Base-by-base conservation (phyloP, 2,113 vertebrate species). In the Tyrannus savana region DNA sequence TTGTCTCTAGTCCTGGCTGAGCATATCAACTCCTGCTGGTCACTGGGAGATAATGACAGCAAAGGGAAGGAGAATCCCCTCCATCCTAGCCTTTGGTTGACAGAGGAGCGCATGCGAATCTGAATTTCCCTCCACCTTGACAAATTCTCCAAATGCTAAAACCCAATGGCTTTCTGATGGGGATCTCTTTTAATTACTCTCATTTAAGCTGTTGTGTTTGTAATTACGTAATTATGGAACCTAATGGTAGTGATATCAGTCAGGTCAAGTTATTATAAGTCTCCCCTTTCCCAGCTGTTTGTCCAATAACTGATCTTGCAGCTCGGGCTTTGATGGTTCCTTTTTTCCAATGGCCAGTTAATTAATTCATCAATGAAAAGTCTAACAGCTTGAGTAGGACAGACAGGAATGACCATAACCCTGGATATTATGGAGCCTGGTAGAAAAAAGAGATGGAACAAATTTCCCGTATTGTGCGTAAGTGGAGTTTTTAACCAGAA, bases 51-150 rank as follows among this genome's bases (percentile, higher is more conserved):
- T 52, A 71, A 46, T 12, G 7, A 28, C 64, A 81, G 28, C 18
- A 52, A 66, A 49, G 22, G 3, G 28, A n/a, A 56, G 25, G 13
- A 67, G 15, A 67, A 15, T 31, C 4, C 22, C 3, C 37, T 74
- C 13, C 16, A 16, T 59, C 15, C 62, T 49, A 68, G 31, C 25
- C 21, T 35, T 84, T 13, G 0, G 0, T 12, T 18, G 12, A 5
- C 28, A 41, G 15, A 30, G 23, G 24, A 52, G 5, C 41, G 9
- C 14, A 30, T 0, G 0, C n/a, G 53, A 74, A 87, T 33, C 15
- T 2, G 3, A 55, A 39, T 79, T 79, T 75, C 47, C 30, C 30
- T 78, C 33, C 33, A 66, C 18, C 35, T 6, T 66, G n/a, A 24
- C 30, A 75, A 63, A 68, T 78, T 63, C 23, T 82, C 14, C 49